These are phyloP conservation scores for Nephila pilipes DNA, from an alignment of 1,140 invertebrate species.

Conservation along the genomic window DNA sequence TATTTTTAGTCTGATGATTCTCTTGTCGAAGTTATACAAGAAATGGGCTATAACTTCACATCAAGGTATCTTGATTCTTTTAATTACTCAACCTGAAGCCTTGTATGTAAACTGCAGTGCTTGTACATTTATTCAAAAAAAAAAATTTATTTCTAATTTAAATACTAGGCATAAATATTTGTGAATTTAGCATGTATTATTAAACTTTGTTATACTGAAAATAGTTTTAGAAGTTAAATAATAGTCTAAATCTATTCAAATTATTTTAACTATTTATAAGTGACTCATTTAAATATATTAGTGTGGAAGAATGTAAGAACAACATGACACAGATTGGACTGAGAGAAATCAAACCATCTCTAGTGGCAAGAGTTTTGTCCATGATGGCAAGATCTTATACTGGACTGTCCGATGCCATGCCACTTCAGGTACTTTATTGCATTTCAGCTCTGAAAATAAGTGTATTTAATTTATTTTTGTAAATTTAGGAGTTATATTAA, in stretches of 20 bases:
- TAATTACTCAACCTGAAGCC: no score
- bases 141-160: neutral
- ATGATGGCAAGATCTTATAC: slow-evolving; percentile 92
- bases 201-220: no score
- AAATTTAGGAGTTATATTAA: no score
- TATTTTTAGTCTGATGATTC: slow-evolving; percentile 81
- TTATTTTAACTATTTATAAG: neutral
- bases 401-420: slow-evolving; percentile 85
- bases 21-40: slow-evolving; percentile 88
- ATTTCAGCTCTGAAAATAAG: neutral
- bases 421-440: slow-evolving; percentile 78
- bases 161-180: no score
- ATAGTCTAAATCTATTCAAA: neutral
- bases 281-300: slow-evolving; percentile 75
- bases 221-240: no score
- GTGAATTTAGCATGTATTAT: no score
- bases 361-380: slow-evolving; percentile 91
- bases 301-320: slow-evolving; percentile 92
- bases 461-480: no score
- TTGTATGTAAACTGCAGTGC: no score
- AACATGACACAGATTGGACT: slow-evolving; percentile 87
- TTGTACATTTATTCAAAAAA: no score
- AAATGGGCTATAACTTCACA: slow-evolving; percentile 94
- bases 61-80: slow-evolving; percentile 82
- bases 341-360: slow-evolving; percentile 89